Evolutionary conservation across 2,888 invertebrate genomes (phyloP), one percentile per base, ranked within the genome.

Genomic region (Amorpha juglandis): DNA sequence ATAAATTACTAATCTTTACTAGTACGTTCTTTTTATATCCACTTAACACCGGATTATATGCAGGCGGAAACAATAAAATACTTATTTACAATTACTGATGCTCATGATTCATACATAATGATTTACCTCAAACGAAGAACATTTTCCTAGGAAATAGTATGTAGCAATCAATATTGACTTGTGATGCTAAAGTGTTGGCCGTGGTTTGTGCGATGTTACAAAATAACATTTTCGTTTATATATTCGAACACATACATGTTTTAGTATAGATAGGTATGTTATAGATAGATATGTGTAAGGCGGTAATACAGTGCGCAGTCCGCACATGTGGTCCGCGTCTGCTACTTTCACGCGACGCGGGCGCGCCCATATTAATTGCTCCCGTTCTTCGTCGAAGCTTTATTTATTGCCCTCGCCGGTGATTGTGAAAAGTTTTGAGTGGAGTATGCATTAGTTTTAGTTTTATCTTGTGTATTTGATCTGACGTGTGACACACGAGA

Each of bases 321-420:
- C 33, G 45, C 87, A 87, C 84, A 88, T 84, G 86, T 79, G 85
- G 83, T 82, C 82, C 75, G 77, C 76, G 86, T 82, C 85, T 82
- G 87, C 88, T 84, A 92, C 92, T 92, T 92, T 92, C 92, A 89
- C 92, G 89, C 45, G 45, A 14, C 45, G 75, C 87, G 81, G 91
- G 82, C 92, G 89, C 92, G 88, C 91, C 92, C 90, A 92, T 90
- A 89, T 91, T 92, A 92, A 93, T 92, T 92, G 93, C 91, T 92
- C 92, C 89, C 91, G 91, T 92, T 92, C 92, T 89, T 90, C 88
- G 89, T 73, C 85, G 89, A 92, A 92, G 91, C 89, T 88, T 92
- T 91, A 93, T 93, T 93, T 92, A 92, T 93, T 89, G 86, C 90
- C 87, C 83, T 84, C 82, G 78, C 86, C 82, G 86, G 87, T 88